A percentile compares a stretch with the other conserved stretches of the same genome.
Conservation (phyloP, 2,113 vertebrate genomes). For the Pheucticus melanocephalus region DNA sequence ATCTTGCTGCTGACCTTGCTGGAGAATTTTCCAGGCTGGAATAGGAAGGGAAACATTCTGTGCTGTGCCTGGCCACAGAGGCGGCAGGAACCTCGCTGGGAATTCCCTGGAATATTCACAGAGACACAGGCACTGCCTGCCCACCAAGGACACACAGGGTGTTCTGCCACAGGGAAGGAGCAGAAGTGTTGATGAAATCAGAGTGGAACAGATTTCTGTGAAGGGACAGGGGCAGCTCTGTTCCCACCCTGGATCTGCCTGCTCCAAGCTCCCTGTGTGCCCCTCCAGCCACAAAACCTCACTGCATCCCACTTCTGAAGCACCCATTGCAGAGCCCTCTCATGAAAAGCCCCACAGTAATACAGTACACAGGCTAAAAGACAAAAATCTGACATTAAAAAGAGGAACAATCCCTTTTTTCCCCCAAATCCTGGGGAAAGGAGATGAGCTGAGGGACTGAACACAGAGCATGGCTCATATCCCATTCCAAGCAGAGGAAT, state of each 20-base stretch:
- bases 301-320: background rate
- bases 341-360: background rate
- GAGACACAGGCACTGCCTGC: background rate
- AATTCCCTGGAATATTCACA: background rate
- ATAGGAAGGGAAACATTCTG: background rate
- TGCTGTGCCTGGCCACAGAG: background rate
- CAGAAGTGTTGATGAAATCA: background rate
- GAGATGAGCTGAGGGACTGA: background rate
- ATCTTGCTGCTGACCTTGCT: background rate
- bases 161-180: background rate
- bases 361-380: background rate
- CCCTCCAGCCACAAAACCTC: background rate
- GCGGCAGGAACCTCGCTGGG: background rate
- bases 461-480: background rate
- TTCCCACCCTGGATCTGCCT: background rate
- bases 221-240: background rate
- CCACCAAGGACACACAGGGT: background rate
- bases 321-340: background rate
- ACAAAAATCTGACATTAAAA: accelerated
- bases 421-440: background rate
- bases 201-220: background rate
- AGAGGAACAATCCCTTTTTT: background rate
- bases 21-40: background rate
- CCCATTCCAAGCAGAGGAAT: background rate
- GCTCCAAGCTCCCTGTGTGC: background rate